Evolutionary conservation across 2,888 invertebrate species (phyloP).

Genomic region (Stenotaenia linearis): DNA sequence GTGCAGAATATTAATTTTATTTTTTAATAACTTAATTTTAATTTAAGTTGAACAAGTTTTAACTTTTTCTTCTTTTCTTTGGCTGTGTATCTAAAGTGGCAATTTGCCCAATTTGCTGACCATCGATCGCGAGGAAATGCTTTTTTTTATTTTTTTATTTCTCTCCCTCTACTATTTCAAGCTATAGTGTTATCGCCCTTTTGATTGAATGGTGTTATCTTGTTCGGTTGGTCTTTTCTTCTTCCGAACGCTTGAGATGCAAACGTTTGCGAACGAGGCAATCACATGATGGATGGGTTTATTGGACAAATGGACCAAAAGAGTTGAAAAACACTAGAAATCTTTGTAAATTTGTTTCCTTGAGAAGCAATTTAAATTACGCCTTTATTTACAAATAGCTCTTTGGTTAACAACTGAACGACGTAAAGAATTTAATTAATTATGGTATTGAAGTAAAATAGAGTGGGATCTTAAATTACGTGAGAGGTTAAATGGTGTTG

Average conservation of each 20-base stretch:
- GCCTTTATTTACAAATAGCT: too few relatives aligned
- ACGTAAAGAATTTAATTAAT: too few relatives aligned
- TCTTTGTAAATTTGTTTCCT: too few relatives aligned
- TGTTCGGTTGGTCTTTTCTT: background rate
- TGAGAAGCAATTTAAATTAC: too few relatives aligned
- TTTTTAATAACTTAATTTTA: too few relatives aligned
- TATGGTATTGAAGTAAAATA: too few relatives aligned
- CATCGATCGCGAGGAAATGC: conserved; percentile 27
- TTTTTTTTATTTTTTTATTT: conserved; percentile 24
- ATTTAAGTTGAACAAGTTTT: background rate
- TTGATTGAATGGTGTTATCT: conserved; percentile 21
- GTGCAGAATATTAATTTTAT: too few relatives aligned
- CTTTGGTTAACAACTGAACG: too few relatives aligned
- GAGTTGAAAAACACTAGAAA: too few relatives aligned
- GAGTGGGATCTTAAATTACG: too few relatives aligned
- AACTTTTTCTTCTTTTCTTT: conserved; percentile 6
- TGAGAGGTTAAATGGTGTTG: too few relatives aligned
- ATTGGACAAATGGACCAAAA: background rate
- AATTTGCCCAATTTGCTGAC: conserved; percentile 23
- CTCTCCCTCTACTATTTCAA: background rate
- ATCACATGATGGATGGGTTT: background rate
- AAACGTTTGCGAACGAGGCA: background rate
- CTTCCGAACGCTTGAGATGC: background rate
- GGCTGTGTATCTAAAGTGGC: conserved; percentile 24
- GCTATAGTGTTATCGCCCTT: background rate